Conservation (phyloP, 1,140 invertebrate genomes). For the Oedothorax gibbosus region DNA sequence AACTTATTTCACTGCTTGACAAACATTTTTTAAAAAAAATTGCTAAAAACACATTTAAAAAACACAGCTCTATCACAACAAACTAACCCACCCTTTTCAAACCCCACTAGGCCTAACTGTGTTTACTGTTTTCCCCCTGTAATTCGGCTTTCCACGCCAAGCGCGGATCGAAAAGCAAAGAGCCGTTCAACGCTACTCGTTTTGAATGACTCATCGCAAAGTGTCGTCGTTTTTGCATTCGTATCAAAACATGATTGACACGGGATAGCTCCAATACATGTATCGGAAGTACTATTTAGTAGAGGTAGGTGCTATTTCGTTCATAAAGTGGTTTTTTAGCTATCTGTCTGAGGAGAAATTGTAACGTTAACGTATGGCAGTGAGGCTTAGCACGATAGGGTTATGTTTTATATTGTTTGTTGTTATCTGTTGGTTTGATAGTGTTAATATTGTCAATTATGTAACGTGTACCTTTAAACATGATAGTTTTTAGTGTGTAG, state of each 20-base stretch:
- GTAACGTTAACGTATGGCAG: too few relatives aligned
- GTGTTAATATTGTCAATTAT: too few relatives aligned
- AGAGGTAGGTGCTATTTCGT: constrained; percentile 24
- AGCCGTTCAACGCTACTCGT: constrained; percentile 5
- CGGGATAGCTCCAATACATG: constrained; percentile 50
- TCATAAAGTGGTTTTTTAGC: neutral
- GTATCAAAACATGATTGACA: constrained; percentile 47
- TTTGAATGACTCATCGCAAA: constrained; percentile 45
- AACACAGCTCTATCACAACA: neutral
- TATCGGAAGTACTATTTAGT: constrained; percentile 60
- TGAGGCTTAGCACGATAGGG: too few relatives aligned
- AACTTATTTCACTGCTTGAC: neutral
- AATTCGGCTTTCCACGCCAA: neutral
- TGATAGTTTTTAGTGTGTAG: too few relatives aligned
- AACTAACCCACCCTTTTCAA: neutral
- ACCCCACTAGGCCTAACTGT: constrained; percentile 13
- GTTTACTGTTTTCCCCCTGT: constrained; percentile 11
- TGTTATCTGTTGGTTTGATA: too few relatives aligned
- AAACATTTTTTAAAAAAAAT: neutral
- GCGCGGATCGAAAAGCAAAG: constrained; percentile 12
- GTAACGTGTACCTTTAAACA: too few relatives aligned
- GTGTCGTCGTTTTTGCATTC: constrained; percentile 7
- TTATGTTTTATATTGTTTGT: too few relatives aligned
- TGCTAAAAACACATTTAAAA: neutral
- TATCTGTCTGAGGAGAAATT: too few relatives aligned